phyloP scores from a whole-genome alignment of 2,113 vertebrate species.

The Corynorhinus townsendii region DNA sequence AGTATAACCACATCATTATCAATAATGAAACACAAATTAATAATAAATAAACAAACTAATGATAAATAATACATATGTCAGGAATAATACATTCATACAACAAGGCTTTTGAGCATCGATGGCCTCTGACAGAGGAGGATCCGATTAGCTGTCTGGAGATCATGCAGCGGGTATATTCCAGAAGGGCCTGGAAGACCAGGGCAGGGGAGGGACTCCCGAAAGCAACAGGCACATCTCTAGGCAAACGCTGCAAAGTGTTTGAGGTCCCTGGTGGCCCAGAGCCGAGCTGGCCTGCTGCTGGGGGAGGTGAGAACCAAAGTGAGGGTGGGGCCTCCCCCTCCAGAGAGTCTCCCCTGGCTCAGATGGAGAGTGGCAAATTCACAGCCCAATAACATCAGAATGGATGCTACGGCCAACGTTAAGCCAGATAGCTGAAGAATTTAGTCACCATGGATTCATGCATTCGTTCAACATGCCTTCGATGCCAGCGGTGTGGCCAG shows the following conservation, averaged over 20 bases:
- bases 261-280: neutral
- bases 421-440: neutral
- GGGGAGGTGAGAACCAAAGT: neutral
- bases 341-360: neutral
- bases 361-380: neutral
- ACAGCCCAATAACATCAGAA: neutral
- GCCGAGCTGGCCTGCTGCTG: neutral
- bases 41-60: conserved; percentile 75
- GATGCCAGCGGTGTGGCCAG: neutral
- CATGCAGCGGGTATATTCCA: neutral
- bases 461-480: too few species aligned
- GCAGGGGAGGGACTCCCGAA: neutral
- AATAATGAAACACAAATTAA: conserved; percentile 74
- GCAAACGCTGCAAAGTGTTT: neutral
- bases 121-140: conserved; percentile 50
- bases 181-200: neutral
- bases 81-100: conserved; percentile 66
- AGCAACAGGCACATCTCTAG: neutral
- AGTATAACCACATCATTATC: conserved; percentile 60
- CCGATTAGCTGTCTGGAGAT: conserved; percentile 49
- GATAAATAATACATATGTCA: conserved; percentile 67
- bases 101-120: conserved; percentile 38
- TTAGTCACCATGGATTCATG: neutral
- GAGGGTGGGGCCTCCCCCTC: fast-evolving
- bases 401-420: neutral